Evolutionary conservation across 1,140 invertebrate species (phyloP).

Genomic region (Eufriesea mexicana): DNA sequence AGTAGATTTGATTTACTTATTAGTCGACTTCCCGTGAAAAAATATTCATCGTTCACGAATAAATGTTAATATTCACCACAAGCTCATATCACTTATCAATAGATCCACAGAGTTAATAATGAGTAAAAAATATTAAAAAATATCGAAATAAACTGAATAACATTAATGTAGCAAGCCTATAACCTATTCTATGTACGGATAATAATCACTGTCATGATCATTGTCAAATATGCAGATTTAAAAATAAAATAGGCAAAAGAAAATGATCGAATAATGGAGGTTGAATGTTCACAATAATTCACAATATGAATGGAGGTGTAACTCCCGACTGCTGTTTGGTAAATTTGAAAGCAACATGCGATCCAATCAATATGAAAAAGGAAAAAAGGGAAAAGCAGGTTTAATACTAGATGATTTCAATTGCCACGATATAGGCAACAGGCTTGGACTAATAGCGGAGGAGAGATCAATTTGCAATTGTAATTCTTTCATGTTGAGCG

Average conservation of each 20-base stretch:
- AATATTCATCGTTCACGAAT: too few relatives aligned
- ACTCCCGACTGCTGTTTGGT: neutral
- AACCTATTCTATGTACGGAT: too few relatives aligned
- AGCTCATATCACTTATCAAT: too few relatives aligned
- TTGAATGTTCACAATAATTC: neutral
- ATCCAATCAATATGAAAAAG: neutral
- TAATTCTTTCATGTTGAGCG: conserved; percentile 11
- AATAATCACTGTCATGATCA: too few relatives aligned
- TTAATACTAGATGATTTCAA: conserved; percentile 1
- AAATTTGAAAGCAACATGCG: neutral
- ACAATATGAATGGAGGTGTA: neutral
- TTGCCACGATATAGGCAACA: neutral
- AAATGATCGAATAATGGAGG: neutral
- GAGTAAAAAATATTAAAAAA: too few relatives aligned
- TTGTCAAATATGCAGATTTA: too few relatives aligned
- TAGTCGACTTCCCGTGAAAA: too few relatives aligned
- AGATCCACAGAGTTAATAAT: too few relatives aligned
- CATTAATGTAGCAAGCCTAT: too few relatives aligned
- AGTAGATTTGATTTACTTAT: too few relatives aligned
- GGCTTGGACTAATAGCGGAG: conserved; percentile 8
- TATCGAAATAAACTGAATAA: too few relatives aligned
- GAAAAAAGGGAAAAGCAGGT: neutral
- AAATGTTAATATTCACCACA: too few relatives aligned
- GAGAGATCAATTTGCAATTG: conserved; percentile 42
- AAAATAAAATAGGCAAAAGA: neutral